Evolutionary conservation across 2,888 invertebrate species (phyloP), one percentile per base, ranked within the genome.

Genomic region (Caenorhabditis zanzibari): DNA sequence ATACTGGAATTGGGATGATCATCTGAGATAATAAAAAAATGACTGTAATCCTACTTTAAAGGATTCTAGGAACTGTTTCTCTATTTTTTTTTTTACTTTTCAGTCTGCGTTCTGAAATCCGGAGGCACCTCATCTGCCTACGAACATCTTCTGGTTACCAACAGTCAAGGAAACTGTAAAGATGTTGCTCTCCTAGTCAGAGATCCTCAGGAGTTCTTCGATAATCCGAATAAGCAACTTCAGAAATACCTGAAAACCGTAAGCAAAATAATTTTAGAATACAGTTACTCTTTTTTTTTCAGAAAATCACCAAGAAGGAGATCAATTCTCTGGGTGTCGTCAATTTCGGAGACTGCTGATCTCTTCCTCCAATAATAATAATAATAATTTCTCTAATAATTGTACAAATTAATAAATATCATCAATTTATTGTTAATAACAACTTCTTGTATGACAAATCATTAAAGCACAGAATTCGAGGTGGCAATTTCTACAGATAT

Each of bases 131-230:
- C 69, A 5, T 41, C 59, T 6, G 9, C 38, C 19, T 84, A 86
- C 56, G 74, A 85, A 4, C 83, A 86, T 52, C 64, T 88, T 32
- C 54, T 88, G 12, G 75, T 85, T 14, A 84, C 84, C 9, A 73
- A 80, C 49, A 84, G 82, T 26, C 76, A 75, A 81, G 86, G 86
- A 64, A 71, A 85, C 32, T 88, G 88, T 64, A 85, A 85, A 63
- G 81, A 88, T 66, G 85, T 84, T 24, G 81, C 85, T 10, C 81
- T 88, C 0, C 54, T 87, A 3, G 87, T 88, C 5, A 66, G 88
- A 71, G 81, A 87, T 56, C 86, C 88, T 2, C 82, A 86, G 56
- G 69, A 83, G 22, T 88, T 88, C 71, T 88, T 88, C 74, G 86
- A 86, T 35, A 59, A 74, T 28, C 80, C 83, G n/a, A 82, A 88